These are phyloP conservation scores for Gobius niger DNA, from an alignment of 2,113 vertebrate genomes.

Conservation along the genomic window DNA sequence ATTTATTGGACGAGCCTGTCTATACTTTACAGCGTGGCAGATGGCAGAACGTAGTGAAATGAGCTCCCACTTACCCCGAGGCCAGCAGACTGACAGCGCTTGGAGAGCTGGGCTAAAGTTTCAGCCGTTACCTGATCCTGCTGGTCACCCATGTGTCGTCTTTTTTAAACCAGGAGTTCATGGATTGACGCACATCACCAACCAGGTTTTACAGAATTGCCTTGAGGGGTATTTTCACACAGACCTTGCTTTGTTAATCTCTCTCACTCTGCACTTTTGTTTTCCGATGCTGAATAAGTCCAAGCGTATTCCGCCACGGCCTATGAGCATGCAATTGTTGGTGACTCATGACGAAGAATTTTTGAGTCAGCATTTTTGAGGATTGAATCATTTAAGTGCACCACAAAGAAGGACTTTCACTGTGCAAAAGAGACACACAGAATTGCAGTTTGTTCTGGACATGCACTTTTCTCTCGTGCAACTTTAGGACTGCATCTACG, in stretches of 20 bases:
- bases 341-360: constrained; percentile 10
- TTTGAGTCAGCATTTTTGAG: constrained; percentile 20
- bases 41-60: constrained; percentile 49
- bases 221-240: constrained; percentile 33
- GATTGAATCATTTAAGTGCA: constrained; percentile 6
- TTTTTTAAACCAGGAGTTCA: constrained; percentile 24
- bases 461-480: constrained; percentile 1
- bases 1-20: not conserved
- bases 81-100: constrained; percentile 21
- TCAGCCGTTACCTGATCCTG: constrained; percentile 69
- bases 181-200: constrained; percentile 42
- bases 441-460: constrained; percentile 14
- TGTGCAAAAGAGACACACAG: constrained; percentile 13
- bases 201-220: constrained; percentile 41
- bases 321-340: constrained; percentile 35
- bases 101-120: constrained; percentile 48
- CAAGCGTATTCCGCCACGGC: constrained; percentile 9
- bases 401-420: constrained; percentile 6
- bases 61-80: constrained; percentile 53
- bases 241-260: not conserved
- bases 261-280: not conserved
- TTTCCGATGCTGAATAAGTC: constrained; percentile 5
- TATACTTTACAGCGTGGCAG: constrained; percentile 20
- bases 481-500: not conserved
- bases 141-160: constrained; percentile 65